phyloP scores from a whole-genome alignment of 1,140 invertebrate species.

The Vanessa atalanta region DNA sequence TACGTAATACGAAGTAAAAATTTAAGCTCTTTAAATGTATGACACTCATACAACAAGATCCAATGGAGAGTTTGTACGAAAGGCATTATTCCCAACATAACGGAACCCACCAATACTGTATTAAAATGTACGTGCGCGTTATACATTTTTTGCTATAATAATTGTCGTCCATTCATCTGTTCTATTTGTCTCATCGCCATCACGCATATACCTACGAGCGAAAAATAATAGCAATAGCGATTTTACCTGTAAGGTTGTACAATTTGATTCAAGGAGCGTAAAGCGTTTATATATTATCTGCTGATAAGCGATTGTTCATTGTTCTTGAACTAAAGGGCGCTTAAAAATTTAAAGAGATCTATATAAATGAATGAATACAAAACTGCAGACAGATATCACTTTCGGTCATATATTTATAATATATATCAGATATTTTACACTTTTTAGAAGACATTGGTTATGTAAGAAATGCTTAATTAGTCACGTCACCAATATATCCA shows the following conservation, averaged over 20 bases:
- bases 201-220: slow-evolving; percentile 17
- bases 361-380: too few species aligned
- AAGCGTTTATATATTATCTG: neutral
- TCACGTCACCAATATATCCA: too few species aligned
- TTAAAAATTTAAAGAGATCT: too few species aligned
- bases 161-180: slow-evolving; percentile 33
- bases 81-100: slow-evolving; percentile 9
- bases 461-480: too few species aligned
- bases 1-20: too few species aligned
- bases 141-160: slow-evolving; percentile 22
- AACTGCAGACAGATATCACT: too few species aligned
- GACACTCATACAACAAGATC: too few species aligned
- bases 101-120: slow-evolving; percentile 15
- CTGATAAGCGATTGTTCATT: neutral
- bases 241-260: neutral
- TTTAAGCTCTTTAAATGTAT: too few species aligned
- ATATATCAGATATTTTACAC: too few species aligned
- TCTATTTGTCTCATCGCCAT: slow-evolving; percentile 32
- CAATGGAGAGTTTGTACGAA: too few species aligned
- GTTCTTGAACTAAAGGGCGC: neutral
- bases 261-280: neutral
- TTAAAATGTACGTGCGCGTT: slow-evolving; percentile 7
- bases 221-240: slow-evolving; percentile 14
- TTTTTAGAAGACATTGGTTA: too few species aligned
- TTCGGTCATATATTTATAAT: too few species aligned